Conservation (phyloP, 2,888 invertebrate genomes). For the Zaprionus lineosus region DNA sequence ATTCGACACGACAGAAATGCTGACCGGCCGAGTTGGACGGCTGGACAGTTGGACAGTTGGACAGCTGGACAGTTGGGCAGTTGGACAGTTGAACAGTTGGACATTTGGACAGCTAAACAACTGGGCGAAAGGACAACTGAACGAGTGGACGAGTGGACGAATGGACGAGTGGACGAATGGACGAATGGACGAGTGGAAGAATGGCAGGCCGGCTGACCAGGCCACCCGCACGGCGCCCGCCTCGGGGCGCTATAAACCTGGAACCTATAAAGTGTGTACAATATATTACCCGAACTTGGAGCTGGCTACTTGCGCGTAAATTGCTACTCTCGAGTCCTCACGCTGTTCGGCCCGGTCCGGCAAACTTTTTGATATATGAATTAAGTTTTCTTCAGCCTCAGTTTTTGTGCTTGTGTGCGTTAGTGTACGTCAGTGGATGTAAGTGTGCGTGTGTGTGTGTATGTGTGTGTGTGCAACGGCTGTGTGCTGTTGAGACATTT, state of each 20-base stretch:
- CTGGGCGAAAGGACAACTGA: background rate
- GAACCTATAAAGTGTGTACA: conserved; percentile 56
- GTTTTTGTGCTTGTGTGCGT: conserved; percentile 15
- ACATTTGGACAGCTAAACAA: background rate
- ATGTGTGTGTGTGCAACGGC: conserved; percentile 53
- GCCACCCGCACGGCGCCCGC: conserved; percentile 31
- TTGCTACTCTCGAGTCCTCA: conserved; percentile 70
- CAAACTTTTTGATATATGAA: conserved; percentile 77
- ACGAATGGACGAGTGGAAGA: background rate
- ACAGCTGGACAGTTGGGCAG: background rate
- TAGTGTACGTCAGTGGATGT: conserved; percentile 31
- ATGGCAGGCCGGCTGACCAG: conserved; percentile 29
- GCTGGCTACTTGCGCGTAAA: conserved; percentile 75
- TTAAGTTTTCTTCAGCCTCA: conserved; percentile 65
- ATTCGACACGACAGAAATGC: conserved; percentile 72
- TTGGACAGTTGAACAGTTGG: background rate
- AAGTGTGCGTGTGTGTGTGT: conserved; percentile 33
- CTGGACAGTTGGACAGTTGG: background rate
- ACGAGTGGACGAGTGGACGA: background rate
- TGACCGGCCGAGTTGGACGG: conserved; percentile 3
- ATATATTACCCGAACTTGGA: conserved; percentile 53
- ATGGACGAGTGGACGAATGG: background rate
- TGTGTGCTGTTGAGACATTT: conserved; percentile 77
- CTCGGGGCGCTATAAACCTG: conserved; percentile 27
- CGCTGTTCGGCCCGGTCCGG: conserved; percentile 35